phyloP scores from a whole-genome alignment of 2,113 vertebrate species.

The Triplophysa rosa region DNA sequence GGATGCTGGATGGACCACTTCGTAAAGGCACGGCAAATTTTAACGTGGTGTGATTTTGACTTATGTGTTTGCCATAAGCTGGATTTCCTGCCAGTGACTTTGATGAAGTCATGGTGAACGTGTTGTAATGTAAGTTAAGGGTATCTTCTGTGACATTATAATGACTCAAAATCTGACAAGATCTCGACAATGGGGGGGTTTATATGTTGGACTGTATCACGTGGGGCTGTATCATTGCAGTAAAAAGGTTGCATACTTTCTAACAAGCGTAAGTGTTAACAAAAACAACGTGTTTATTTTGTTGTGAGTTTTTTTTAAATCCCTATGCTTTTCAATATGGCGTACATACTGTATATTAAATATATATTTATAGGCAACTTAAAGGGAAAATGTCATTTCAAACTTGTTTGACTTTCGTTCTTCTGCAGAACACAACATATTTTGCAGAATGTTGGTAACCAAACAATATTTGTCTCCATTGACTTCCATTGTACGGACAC shows the following conservation, averaged over 20 bases:
- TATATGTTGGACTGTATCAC: background rate
- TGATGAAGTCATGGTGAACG: constrained; percentile 7
- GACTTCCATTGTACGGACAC: no score
- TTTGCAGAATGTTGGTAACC: no score
- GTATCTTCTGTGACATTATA: background rate
- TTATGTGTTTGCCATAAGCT: constrained; percentile 36
- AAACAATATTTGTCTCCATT: no score
- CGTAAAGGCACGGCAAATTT: constrained; percentile 8
- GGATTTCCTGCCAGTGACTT: background rate
- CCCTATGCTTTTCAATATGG: constrained; percentile 55
- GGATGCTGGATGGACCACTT: constrained; percentile 28
- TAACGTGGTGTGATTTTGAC: constrained; percentile 29
- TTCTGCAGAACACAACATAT: no score
- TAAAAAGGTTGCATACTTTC: background rate
- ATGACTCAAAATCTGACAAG: background rate
- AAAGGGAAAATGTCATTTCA: no score
- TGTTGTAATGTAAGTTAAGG: constrained; percentile 34
- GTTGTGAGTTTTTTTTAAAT: constrained; percentile 21
- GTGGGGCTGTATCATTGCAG: background rate
- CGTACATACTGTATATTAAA: background rate
- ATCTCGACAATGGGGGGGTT: background rate
- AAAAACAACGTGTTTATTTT: constrained; percentile 3
- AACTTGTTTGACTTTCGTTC: no score
- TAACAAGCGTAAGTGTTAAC: background rate
- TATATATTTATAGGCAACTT: no score